These are phyloP conservation scores for Macrochelys suwanniensis DNA, from an alignment of 2,797 vertebrate genomes.

Conservation along the genomic window DNA sequence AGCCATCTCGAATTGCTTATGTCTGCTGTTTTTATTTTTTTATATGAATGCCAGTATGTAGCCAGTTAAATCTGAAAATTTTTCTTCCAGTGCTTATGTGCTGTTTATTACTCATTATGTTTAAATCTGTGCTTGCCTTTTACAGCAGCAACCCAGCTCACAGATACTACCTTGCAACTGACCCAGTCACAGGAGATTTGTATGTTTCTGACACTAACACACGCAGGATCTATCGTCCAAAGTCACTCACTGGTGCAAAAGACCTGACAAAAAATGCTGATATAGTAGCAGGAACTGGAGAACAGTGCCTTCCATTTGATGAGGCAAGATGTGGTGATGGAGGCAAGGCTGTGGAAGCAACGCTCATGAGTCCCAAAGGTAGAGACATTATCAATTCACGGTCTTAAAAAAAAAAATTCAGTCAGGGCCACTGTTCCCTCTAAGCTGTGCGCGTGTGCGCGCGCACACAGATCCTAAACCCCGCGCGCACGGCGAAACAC, in stretches of 20 bases:
- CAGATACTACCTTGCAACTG: constrained; percentile 95
- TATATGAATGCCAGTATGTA: not conserved
- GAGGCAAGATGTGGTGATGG: constrained; percentile 97
- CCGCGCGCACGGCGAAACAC: too few species aligned
- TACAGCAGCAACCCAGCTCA: constrained; percentile 98
- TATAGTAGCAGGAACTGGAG: constrained; percentile 94
- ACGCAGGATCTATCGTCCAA: constrained; percentile 93
- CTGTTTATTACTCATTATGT: not conserved
- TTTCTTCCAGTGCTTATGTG: not conserved
- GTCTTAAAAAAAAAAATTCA: constrained; percentile 2
- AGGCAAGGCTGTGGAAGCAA: constrained; percentile 94
- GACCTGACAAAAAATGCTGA: constrained; percentile 94
- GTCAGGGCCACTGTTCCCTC: not conserved
- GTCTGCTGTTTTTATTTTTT: not conserved
- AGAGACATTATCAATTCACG: constrained; percentile 39
- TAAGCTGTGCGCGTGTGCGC: too few species aligned
- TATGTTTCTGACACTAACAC: constrained; percentile 99
- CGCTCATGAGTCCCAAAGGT: constrained; percentile 99
- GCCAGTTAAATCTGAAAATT: not conserved
- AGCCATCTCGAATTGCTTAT: not conserved
- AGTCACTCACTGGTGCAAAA: constrained; percentile 86
- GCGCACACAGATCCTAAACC: too few species aligned
- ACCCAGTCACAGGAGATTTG: constrained; percentile 94
- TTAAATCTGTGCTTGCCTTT: constrained; percentile 46
- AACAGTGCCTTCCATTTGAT: constrained; percentile 97